A percentile compares a stretch with the other conserved stretches of the same genome.
Evolutionary conservation across 2,888 invertebrate species (phyloP).

Genomic region (Nymphalis polychloros): DNA sequence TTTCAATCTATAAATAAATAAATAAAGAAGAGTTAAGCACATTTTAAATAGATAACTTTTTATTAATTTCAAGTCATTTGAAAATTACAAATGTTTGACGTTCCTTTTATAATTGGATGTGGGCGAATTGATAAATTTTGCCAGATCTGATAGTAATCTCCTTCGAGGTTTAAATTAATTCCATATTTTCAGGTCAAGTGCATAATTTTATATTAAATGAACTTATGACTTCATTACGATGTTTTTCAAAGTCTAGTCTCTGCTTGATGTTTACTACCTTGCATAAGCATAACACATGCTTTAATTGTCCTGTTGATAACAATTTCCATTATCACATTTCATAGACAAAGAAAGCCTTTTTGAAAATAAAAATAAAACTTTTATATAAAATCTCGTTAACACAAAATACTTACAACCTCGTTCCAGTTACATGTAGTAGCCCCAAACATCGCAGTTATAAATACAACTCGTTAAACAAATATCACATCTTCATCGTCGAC

Average conservation of each 20-base stretch:
- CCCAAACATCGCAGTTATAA: constrained; percentile 48
- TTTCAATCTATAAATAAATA: too few species aligned
- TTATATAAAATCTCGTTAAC: constrained; percentile 27
- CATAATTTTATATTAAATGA: neutral
- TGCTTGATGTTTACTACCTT: too few species aligned
- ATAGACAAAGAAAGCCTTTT: too few species aligned
- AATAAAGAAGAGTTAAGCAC: too few species aligned
- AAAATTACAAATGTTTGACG: constrained; percentile 1
- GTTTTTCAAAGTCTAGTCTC: neutral
- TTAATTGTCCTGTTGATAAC: too few species aligned
- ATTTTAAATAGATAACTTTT: neutral
- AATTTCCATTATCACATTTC: too few species aligned
- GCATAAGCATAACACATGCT: too few species aligned
- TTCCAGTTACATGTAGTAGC: constrained; percentile 52
- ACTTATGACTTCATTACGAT: neutral
- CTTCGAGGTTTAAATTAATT: neutral
- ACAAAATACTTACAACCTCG: constrained; percentile 50
- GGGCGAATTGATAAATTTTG: neutral
- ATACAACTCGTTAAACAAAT: constrained; percentile 43
- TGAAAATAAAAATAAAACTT: constrained; percentile 21
- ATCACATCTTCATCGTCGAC: neutral
- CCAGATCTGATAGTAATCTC: constrained; percentile 25
- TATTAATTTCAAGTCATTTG: neutral
- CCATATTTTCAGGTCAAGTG: constrained; percentile 25
- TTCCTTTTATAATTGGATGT: constrained; percentile 6